phyloP scores from a whole-genome alignment of 2,797 vertebrate genomes.

The Coregonus ussuriensis region DNA sequence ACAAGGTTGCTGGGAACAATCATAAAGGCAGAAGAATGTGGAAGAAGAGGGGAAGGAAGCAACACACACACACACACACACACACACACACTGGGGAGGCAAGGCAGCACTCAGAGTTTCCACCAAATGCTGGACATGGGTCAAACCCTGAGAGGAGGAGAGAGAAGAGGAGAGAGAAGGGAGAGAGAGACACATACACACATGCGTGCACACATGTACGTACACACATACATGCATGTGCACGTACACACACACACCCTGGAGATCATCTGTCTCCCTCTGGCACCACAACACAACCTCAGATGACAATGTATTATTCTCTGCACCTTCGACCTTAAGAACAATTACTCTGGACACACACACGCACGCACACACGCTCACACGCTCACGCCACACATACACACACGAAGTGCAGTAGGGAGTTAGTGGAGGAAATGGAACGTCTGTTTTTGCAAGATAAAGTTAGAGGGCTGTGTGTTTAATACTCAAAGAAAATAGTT shows the following conservation, averaged over 20 bases:
- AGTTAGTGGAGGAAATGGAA: not conserved
- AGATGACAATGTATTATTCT: not conserved
- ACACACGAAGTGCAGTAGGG: too few species aligned
- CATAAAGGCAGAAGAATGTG: conserved; percentile 8
- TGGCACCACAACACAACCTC: not conserved
- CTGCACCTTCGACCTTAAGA: too few species aligned
- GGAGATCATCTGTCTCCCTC: too few species aligned
- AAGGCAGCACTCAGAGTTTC: conserved; percentile 46
- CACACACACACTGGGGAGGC: not conserved
- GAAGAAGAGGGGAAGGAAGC: conserved; percentile 17
- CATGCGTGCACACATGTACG: not conserved
- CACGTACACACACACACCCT: not conserved
- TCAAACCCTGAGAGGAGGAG: conserved; percentile 17
- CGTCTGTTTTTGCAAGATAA: not conserved
- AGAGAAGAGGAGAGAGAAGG: conserved; percentile 7
- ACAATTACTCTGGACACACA: too few species aligned
- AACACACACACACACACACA: not conserved
- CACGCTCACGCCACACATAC: too few species aligned
- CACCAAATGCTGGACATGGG: conserved; percentile 25
- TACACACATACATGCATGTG: not conserved
- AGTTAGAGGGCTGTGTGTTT: not conserved
- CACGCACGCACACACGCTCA: too few species aligned
- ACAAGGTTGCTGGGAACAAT: conserved; percentile 16
- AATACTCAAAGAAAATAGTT: too few species aligned
- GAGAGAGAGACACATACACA: not conserved